phyloP scores from a whole-genome alignment of 2,113 vertebrate genomes.

The Elgaria multicarinata region DNA sequence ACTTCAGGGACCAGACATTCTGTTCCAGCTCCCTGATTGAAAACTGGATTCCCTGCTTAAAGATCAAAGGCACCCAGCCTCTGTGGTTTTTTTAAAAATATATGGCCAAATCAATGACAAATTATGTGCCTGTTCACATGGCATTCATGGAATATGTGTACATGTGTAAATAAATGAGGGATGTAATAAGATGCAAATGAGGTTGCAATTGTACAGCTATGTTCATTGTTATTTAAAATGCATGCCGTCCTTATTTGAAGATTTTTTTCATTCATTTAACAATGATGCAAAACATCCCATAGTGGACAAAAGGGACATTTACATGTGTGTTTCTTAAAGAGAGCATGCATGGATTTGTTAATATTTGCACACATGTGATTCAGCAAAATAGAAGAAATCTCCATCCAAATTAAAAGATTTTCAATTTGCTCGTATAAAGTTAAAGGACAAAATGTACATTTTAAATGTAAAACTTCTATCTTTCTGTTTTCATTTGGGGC shows the following conservation, averaged over 20 bases:
- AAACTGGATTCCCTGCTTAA: not conserved
- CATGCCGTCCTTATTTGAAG: not conserved
- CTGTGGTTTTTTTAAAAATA: not conserved
- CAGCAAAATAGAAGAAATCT: not conserved
- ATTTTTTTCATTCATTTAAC: not conserved
- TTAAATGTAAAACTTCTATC: not conserved
- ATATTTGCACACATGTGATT: not conserved
- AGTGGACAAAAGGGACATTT: not conserved
- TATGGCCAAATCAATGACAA: not conserved
- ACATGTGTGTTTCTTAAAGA: not conserved
- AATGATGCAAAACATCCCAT: not conserved
- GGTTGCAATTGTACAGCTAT: not conserved
- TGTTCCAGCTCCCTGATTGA: constrained; percentile 19
- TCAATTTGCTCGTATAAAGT: not conserved
- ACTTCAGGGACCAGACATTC: not conserved
- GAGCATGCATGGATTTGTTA: not conserved
- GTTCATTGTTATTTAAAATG: not conserved
- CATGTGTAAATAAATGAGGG: not conserved
- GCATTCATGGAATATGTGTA: not conserved
- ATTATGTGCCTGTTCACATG: not conserved
- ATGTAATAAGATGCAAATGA: not conserved
- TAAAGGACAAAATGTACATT: not conserved
- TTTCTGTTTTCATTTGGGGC: not conserved
- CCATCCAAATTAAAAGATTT: not conserved
- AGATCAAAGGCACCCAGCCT: not conserved